These are phyloP conservation scores for Plecotus auritus DNA, from an alignment of 2,113 vertebrate genomes.

Conservation along the genomic window DNA sequence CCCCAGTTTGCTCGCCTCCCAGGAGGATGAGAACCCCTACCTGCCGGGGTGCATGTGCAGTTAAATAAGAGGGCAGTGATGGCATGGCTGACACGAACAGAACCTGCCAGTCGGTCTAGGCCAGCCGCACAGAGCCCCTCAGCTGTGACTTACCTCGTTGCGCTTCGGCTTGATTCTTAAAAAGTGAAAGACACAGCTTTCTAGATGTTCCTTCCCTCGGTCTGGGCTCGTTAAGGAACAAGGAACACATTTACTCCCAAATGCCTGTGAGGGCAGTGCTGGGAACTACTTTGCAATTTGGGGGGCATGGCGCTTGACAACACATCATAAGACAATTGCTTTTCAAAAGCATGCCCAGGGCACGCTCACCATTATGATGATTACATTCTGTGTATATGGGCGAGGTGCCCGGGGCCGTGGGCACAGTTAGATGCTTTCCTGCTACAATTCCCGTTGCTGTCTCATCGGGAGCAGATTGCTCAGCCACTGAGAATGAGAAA, in stretches of 20 bases:
- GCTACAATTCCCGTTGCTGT: not conserved
- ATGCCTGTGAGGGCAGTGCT: not conserved
- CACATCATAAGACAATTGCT: not conserved
- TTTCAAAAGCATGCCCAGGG: not conserved
- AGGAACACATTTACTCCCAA: not conserved
- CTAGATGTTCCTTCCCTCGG: not conserved
- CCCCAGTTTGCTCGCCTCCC: not conserved
- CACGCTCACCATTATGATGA: not conserved
- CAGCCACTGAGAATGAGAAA: not conserved
- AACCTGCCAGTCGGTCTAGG: not conserved
- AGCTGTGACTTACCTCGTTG: not conserved
- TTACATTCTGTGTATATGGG: not conserved
- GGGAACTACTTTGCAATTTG: fast-evolving
- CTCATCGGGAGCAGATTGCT: not conserved
- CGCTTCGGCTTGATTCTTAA: not conserved
- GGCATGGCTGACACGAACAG: not conserved
- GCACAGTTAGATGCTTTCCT: not conserved
- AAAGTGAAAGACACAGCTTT: not conserved
- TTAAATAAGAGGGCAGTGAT: not conserved
- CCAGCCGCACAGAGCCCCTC: not conserved
- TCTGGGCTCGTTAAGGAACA: not conserved
- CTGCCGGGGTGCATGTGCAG: not conserved
- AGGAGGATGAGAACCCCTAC: not conserved
- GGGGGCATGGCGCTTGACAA: not conserved
- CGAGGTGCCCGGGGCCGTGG: not conserved